These are phyloP conservation scores for Ditula angustiorana DNA, from an alignment of 2,888 invertebrate genomes.

Conservation along the genomic window DNA sequence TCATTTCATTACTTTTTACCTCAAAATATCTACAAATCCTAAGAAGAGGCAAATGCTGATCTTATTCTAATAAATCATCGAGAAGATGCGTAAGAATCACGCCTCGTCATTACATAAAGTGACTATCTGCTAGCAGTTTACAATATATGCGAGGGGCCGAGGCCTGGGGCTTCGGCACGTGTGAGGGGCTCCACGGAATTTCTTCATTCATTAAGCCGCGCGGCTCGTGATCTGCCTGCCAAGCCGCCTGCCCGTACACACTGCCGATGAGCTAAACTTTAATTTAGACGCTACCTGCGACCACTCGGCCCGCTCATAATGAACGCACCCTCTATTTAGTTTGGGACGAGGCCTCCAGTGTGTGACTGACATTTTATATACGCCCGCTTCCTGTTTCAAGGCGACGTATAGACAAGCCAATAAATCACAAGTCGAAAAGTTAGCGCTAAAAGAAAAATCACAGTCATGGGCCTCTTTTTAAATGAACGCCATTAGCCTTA, in stretches of 20 bases:
- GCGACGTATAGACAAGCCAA: constrained; percentile 55
- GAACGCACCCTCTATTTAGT: constrained; percentile 76
- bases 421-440: constrained; percentile 77
- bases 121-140: constrained; percentile 59
- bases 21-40: constrained; percentile 15
- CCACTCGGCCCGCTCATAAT: constrained; percentile 72
- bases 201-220: constrained; percentile 82
- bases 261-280: constrained; percentile 76
- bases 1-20: constrained; percentile 41
- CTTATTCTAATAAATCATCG: not conserved
- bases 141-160: constrained; percentile 64
- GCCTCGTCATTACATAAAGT: constrained; percentile 41
- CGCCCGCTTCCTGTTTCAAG: constrained; percentile 40
- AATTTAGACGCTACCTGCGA: constrained; percentile 77
- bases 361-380: constrained; percentile 75
- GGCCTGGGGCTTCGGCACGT: constrained; percentile 56
- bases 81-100: constrained; percentile 18
- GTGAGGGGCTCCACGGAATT: constrained; percentile 71
- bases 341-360: constrained; percentile 56
- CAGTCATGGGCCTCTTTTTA: constrained; percentile 83
- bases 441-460: constrained; percentile 76
- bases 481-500: constrained; percentile 84
- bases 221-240: constrained; percentile 76
- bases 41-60: not conserved
- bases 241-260: constrained; percentile 66